phyloP scores from a whole-genome alignment of 1,140 invertebrate species.

The Pogonomyrmex barbatus region DNA sequence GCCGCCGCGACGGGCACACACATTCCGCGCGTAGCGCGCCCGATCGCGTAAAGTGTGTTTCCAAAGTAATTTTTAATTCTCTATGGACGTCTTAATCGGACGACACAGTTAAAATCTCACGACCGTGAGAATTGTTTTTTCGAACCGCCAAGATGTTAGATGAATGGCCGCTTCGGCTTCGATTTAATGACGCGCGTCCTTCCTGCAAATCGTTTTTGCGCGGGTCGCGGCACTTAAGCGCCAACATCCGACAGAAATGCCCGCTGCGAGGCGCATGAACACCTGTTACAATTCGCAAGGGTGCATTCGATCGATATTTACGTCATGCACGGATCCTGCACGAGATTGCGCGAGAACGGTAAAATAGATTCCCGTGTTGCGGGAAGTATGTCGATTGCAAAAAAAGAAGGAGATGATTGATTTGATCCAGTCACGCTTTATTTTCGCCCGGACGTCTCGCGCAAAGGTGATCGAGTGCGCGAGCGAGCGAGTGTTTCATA shows the following conservation, averaged over 20 bases:
- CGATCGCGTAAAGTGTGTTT: constrained; percentile 7
- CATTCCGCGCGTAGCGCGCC: background rate
- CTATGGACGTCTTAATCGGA: constrained; percentile 8
- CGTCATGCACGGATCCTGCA: background rate
- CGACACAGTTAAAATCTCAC: constrained; percentile 20
- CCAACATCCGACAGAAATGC: constrained; percentile 66
- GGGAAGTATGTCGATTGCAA: background rate
- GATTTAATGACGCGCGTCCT: constrained; percentile 70
- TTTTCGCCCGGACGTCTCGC: background rate
- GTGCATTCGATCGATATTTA: constrained; percentile 36
- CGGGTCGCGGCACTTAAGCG: constrained; percentile 61
- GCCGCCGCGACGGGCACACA: background rate
- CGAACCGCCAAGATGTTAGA: constrained; percentile 19
- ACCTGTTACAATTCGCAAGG: constrained; percentile 67
- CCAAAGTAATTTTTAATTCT: constrained; percentile 6
- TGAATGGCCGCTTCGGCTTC: constrained; percentile 30
- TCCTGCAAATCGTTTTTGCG: constrained; percentile 69
- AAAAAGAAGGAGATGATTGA: background rate
- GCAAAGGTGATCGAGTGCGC: background rate
- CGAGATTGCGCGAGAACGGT: constrained; percentile 10
- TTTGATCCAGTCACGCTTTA: constrained; percentile 20
- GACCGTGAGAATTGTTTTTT: constrained; percentile 53
- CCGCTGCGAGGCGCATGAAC: constrained; percentile 35
- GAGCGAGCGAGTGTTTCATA: background rate
- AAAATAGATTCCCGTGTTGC: constrained; percentile 37